Percentiles rank a stretch among this genome's conserved stretches.
Evolutionary conservation across 2,113 vertebrate species (phyloP).

Genomic region (Phainopepla nitens): DNA sequence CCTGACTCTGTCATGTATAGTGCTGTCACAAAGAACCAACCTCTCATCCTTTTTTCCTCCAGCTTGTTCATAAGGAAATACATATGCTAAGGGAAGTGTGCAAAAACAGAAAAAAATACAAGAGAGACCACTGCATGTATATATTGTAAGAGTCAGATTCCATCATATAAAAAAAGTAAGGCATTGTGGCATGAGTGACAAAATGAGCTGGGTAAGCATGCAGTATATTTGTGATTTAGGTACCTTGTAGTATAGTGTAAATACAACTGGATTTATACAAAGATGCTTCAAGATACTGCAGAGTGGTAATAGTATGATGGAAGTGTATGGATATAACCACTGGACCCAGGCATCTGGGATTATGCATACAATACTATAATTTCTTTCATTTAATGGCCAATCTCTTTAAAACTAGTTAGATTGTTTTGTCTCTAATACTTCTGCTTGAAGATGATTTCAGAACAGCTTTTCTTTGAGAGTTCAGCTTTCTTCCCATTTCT

Average conservation of each 20-base stretch:
- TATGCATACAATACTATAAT: neutral
- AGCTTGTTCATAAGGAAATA: neutral
- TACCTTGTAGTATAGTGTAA: neutral
- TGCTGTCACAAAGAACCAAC: neutral
- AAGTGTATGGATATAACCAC: rapidly evolving
- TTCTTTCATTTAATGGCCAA: neutral
- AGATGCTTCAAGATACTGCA: neutral
- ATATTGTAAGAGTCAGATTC: neutral
- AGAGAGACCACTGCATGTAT: neutral
- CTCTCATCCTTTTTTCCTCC: neutral
- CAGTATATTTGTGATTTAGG: rapidly evolving
- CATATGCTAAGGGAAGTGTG: neutral
- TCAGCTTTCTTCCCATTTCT: neutral
- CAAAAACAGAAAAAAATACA: neutral
- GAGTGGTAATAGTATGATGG: neutral
- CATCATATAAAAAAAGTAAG: neutral
- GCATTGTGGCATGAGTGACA: neutral
- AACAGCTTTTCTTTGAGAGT: neutral
- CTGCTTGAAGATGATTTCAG: neutral
- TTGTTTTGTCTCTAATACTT: neutral
- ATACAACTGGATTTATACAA: neutral
- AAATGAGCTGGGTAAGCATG: neutral
- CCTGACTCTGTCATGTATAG: neutral
- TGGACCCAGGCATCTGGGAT: neutral
- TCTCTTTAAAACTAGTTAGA: neutral